Percentiles rank a stretch among this genome's conserved stretches.
These are phyloP conservation scores for Iselma pallidipennis DNA, from an alignment of 2,888 invertebrate species.

Conservation along the genomic window DNA sequence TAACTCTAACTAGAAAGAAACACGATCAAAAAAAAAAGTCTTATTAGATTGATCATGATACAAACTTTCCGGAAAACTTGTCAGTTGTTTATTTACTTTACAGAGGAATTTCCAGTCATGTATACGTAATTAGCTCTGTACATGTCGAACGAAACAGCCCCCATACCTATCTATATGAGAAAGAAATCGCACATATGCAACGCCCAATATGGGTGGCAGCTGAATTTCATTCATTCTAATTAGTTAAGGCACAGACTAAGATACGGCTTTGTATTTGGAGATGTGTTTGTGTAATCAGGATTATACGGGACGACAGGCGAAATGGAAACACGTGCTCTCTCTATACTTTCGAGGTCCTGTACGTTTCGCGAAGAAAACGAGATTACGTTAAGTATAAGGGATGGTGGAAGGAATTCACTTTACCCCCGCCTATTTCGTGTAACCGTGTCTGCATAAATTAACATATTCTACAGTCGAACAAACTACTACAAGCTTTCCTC, in stretches of 20 bases:
- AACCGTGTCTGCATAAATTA: conserved; percentile 36
- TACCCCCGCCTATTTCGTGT: conserved; percentile 33
- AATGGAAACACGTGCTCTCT: conserved; percentile 24
- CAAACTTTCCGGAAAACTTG: not conserved
- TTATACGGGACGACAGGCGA: conserved; percentile 12
- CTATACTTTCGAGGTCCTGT: conserved; percentile 2
- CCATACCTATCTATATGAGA: no score
- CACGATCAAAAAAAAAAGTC: not conserved
- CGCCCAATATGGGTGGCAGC: not conserved
- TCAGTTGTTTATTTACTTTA: no score
- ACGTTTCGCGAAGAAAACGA: conserved; percentile 16
- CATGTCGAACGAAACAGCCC: no score
- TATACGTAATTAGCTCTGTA: no score
- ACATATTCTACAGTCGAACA: conserved; percentile 26
- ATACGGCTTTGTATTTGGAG: conserved; percentile 14
- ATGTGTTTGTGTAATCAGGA: conserved; percentile 20
- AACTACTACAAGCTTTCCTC: conserved; percentile 7
- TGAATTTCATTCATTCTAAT: conserved; percentile 16
- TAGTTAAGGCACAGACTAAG: conserved; percentile 7
- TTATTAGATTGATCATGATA: not conserved
- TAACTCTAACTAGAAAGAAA: not conserved
- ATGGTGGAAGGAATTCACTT: conserved; percentile 16
- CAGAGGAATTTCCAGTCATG: no score
- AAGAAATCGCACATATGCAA: no score
- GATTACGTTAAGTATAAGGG: conserved; percentile 24